Conservation (phyloP, 2,888 invertebrate genomes). For the Caenorhabditis virilis region DNA sequence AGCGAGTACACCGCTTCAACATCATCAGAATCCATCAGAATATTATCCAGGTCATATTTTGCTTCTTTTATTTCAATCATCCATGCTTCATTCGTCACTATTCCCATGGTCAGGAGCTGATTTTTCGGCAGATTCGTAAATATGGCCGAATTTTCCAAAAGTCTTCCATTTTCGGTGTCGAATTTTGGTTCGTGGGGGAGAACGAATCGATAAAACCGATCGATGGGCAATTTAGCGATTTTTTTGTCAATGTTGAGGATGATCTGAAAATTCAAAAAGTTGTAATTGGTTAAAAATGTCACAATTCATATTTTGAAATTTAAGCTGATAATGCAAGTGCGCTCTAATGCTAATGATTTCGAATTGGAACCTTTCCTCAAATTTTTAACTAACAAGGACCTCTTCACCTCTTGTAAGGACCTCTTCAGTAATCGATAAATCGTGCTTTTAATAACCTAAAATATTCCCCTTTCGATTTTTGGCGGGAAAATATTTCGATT, state of each 20-base stretch:
- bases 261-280: constrained; percentile 69
- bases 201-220: constrained; percentile 94
- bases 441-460: no score
- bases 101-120: constrained; percentile 83
- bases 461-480: no score
- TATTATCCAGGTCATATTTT: constrained; percentile 82
- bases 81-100: constrained; percentile 74
- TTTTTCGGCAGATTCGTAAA: constrained; percentile 89
- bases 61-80: constrained; percentile 83
- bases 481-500: no score
- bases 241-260: constrained; percentile 91
- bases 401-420: no score
- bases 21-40: constrained; percentile 84
- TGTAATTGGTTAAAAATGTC: not conserved
- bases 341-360: no score
- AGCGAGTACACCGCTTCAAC: constrained; percentile 85
- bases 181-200: constrained; percentile 89
- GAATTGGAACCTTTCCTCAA: no score
- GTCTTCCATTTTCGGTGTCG: constrained; percentile 76
- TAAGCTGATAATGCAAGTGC: no score
- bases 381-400: no score
- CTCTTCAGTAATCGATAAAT: no score
- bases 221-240: constrained; percentile 95
- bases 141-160: constrained; percentile 3
- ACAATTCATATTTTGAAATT: not conserved